phyloP scores from a whole-genome alignment of 2,113 vertebrate species.

The Lasiurus borealis region DNA sequence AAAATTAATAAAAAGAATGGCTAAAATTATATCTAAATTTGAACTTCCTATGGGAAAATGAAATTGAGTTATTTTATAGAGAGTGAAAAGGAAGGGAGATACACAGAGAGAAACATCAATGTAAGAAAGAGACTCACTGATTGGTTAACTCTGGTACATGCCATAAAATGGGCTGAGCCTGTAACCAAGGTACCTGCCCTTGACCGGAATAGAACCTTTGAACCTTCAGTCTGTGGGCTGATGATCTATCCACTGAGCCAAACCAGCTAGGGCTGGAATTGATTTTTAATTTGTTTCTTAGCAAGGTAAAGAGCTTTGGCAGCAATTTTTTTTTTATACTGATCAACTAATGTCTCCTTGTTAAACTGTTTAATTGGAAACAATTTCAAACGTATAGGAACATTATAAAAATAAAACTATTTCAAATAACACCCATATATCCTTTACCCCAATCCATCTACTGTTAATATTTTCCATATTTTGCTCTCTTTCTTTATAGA shows the following conservation, averaged over 20 bases:
- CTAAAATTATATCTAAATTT: conserved; percentile 10
- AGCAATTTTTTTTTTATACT: conserved; percentile 32
- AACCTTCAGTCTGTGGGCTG: no score
- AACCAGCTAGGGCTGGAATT: not conserved
- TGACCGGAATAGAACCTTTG: no score
- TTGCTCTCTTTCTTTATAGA: not conserved
- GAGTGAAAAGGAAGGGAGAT: no score
- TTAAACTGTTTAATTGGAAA: conserved; percentile 34
- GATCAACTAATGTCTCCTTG: not conserved
- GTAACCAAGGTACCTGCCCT: no score
- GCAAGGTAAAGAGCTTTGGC: conserved; percentile 11
- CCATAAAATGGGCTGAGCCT: no score
- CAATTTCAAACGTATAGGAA: conserved; percentile 7
- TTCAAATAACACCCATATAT: not conserved
- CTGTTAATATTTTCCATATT: conserved; percentile 19
- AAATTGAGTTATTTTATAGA: conserved; percentile 4
- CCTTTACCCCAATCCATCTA: not conserved
- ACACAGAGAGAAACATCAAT: no score
- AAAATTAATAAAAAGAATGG: not conserved
- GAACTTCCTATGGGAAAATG: not conserved
- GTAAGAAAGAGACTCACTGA: no score
- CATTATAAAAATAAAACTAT: conserved; percentile 35
- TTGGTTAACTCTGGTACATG: no score
- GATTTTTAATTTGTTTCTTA: conserved; percentile 47
- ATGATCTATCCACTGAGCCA: no score